Conservation (phyloP, 2,888 invertebrate species). For the Drosophila meridionalis region DNA sequence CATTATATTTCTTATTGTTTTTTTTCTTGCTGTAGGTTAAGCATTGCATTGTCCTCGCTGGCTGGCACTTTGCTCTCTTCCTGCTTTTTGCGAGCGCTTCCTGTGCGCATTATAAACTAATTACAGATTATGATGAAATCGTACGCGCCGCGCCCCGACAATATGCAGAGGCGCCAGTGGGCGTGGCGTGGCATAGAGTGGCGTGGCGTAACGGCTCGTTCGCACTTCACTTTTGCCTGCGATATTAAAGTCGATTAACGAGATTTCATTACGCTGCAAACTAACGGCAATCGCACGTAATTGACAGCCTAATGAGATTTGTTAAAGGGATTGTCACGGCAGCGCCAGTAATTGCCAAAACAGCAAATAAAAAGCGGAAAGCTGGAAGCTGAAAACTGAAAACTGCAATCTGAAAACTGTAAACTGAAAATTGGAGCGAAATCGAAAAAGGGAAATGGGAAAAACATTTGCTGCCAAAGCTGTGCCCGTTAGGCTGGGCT, state of each 20-base stretch:
- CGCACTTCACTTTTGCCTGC: conserved; percentile 61
- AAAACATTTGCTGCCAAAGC: conserved; percentile 20
- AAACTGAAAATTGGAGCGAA: neutral
- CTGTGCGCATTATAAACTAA: conserved; percentile 76
- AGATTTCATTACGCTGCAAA: conserved; percentile 66
- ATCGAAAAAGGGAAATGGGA: neutral
- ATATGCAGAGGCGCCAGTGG: conserved; percentile 53
- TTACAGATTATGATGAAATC: conserved; percentile 76
- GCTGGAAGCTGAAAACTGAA: neutral
- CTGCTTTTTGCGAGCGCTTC: conserved; percentile 47
- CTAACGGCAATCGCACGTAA: conserved; percentile 66
- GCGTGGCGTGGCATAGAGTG: conserved; percentile 5
- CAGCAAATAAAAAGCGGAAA: conserved; percentile 11
- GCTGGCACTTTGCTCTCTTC: conserved; percentile 41
- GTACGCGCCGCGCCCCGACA: conserved; percentile 44
- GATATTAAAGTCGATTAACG: conserved; percentile 76
- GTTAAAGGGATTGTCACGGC: conserved; percentile 74
- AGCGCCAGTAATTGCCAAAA: conserved; percentile 63
- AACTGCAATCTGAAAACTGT: neutral
- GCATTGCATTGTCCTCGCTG: conserved; percentile 35
- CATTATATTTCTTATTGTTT: conserved; percentile 15
- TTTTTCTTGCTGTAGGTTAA: conserved; percentile 56
- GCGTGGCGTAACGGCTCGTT: conserved; percentile 20
- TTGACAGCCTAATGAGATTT: conserved; percentile 79
- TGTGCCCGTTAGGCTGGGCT: conserved; percentile 6